phyloP scores from a whole-genome alignment of 2,888 invertebrate species.

The Chrysopilus asiliformis region DNA sequence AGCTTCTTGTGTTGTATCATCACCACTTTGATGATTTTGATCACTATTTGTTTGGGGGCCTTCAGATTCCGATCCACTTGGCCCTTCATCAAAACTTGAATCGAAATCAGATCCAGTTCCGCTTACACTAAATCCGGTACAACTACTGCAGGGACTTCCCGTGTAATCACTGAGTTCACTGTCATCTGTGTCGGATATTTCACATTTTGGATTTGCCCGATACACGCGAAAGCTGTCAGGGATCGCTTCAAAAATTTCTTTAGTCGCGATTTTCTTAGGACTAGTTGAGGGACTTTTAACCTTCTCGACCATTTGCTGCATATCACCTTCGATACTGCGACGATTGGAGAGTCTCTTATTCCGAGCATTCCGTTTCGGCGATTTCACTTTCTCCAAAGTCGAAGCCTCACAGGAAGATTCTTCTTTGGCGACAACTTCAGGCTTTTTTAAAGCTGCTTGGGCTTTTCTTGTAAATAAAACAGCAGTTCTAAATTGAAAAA shows the following conservation, averaged over 20 bases:
- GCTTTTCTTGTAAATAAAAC: conserved; percentile 64
- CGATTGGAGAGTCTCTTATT: conserved; percentile 28
- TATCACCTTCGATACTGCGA: conserved; percentile 13
- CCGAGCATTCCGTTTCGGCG: conserved; percentile 27
- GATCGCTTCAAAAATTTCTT: conserved; percentile 22
- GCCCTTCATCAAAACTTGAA: conserved; percentile 31
- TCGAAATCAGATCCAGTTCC: conserved; percentile 33
- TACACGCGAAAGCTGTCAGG: conserved; percentile 44
- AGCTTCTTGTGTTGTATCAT: neutral
- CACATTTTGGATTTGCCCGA: conserved; percentile 34
- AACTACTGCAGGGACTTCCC: conserved; percentile 35
- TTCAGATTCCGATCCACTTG: conserved; percentile 29
- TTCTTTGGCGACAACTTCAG: conserved; percentile 19
- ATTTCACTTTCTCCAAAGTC: conserved; percentile 23
- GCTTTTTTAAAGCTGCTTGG: conserved; percentile 40
- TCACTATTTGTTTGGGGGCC: conserved; percentile 13
- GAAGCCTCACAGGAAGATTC: conserved; percentile 19
- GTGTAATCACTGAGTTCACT: conserved; percentile 27
- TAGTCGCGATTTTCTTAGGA: conserved; percentile 28
- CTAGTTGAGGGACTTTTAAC: conserved; percentile 19
- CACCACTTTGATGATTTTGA: conserved; percentile 20
- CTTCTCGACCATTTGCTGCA: conserved; percentile 14
- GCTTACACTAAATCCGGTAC: conserved; percentile 31
- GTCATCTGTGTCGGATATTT: conserved; percentile 34
- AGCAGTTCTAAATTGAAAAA: conserved; percentile 43